phyloP scores from a whole-genome alignment of 2,797 vertebrate species.

The Phoeniculus purpureus region DNA sequence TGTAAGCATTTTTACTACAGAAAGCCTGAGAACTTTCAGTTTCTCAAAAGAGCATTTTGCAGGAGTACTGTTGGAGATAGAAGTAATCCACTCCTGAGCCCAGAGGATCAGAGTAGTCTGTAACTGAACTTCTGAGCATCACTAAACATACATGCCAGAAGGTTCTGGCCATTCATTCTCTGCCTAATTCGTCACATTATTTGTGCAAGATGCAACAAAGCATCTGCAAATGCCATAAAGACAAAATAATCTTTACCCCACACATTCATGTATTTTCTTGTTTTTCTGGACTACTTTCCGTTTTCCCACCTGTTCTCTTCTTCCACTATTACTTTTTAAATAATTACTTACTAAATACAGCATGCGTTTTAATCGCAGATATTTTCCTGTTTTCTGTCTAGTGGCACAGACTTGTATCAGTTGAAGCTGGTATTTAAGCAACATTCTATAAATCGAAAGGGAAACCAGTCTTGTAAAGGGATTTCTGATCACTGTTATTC shows the following conservation, averaged over 20 bases:
- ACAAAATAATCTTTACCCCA: not conserved
- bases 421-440: not conserved
- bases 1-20: not conserved
- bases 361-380: too few species aligned
- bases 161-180: not conserved
- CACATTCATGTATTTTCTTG: not conserved
- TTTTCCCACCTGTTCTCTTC: not conserved
- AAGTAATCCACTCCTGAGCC: not conserved
- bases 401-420: not conserved
- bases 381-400: not conserved
- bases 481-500: not conserved
- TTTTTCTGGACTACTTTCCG: not conserved
- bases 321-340: not conserved
- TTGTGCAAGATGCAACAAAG: not conserved
- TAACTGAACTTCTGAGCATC: not conserved
- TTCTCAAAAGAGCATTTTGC: not conserved
- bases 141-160: accelerated
- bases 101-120: not conserved
- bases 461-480: not conserved
- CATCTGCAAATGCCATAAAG: not conserved
- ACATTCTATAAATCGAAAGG: not conserved
- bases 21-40: not conserved
- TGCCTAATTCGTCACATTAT: not conserved
- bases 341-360: too few species aligned
- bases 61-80: not conserved